Evolutionary conservation across 64 coral and sea anemone genomes (phyloP).

Genomic region (Pocillopora damicornis): DNA sequence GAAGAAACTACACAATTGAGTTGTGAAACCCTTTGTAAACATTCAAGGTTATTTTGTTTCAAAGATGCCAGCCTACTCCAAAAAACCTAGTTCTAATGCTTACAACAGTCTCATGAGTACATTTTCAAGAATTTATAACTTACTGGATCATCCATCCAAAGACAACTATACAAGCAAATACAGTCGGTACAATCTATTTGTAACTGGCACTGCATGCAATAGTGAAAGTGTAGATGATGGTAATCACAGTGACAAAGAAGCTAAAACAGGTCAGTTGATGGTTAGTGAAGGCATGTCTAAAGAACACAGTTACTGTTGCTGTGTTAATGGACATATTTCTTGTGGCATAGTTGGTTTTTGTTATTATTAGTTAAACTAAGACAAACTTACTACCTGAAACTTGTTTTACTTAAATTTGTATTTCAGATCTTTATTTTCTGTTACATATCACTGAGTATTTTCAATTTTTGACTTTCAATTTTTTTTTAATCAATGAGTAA

Average conservation of each 20-base stretch:
- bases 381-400: no score
- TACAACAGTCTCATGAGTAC: slow-evolving; percentile 13
- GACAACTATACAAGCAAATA: not conserved
- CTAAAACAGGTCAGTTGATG: not conserved
- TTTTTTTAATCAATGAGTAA: no score
- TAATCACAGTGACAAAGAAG: not conserved
- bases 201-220: not conserved
- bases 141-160: slow-evolving; percentile 22
- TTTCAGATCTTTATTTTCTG: no score
- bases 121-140: slow-evolving; percentile 42
- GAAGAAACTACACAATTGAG: no score
- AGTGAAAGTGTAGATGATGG: not conserved
- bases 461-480: no score
- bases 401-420: no score
- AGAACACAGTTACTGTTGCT: not conserved
- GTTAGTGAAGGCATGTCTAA: not conserved
- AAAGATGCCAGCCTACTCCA: not conserved
- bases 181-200: not conserved
- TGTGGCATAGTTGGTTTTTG: no score
- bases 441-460: no score
- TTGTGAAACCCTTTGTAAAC: no score
- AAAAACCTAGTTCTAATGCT: not conserved
- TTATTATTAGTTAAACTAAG: no score
- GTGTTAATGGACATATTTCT: no score
- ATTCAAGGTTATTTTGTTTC: not conserved